Percentiles rank a stretch among this genome's conserved stretches.
Evolutionary conservation across 2,888 invertebrate genomes (phyloP).

Genomic region (Apodemia mormo): DNA sequence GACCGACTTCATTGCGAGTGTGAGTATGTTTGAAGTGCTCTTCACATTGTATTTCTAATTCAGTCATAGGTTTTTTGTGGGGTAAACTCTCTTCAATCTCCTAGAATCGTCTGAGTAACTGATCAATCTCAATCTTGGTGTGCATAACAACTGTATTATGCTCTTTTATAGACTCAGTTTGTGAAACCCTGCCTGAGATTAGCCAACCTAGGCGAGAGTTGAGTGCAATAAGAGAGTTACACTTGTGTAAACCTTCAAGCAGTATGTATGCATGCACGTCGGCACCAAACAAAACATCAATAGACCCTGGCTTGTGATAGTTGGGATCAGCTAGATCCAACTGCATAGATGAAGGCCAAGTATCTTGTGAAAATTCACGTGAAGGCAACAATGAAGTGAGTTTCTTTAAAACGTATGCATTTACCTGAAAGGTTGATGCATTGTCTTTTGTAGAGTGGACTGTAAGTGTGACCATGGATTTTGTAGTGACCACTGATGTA

Average conservation of each 20-base stretch:
- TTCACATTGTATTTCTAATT: conserved; percentile 35
- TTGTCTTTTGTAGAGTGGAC: conserved; percentile 16
- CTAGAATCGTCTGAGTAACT: conserved; percentile 36
- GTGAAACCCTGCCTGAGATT: conserved; percentile 33
- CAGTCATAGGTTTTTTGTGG: conserved; percentile 27
- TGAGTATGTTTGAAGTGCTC: conserved; percentile 33
- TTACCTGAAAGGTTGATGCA: conserved; percentile 20
- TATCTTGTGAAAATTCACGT: conserved; percentile 17
- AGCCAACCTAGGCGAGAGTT: conserved; percentile 37
- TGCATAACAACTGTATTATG: conserved; percentile 32
- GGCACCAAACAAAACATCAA: conserved; percentile 36
- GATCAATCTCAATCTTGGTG: conserved; percentile 32
- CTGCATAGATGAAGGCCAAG: conserved; percentile 27
- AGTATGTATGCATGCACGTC: conserved; percentile 37
- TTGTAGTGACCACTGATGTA: conserved; percentile 32
- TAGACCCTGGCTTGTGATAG: conserved; percentile 35
- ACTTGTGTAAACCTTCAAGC: conserved; percentile 32
- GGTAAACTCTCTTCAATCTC: conserved; percentile 36
- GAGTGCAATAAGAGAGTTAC: conserved; percentile 31
- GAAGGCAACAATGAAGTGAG: conserved; percentile 31
- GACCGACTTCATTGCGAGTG: conserved; percentile 28
- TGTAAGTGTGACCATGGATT: conserved; percentile 33
- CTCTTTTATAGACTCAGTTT: conserved; percentile 25
- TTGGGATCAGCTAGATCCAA: conserved; percentile 32
- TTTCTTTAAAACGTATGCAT: conserved; percentile 33